These are phyloP conservation scores for Orycteropus afer DNA, from an alignment of 2,113 vertebrate species.

Conservation along the genomic window DNA sequence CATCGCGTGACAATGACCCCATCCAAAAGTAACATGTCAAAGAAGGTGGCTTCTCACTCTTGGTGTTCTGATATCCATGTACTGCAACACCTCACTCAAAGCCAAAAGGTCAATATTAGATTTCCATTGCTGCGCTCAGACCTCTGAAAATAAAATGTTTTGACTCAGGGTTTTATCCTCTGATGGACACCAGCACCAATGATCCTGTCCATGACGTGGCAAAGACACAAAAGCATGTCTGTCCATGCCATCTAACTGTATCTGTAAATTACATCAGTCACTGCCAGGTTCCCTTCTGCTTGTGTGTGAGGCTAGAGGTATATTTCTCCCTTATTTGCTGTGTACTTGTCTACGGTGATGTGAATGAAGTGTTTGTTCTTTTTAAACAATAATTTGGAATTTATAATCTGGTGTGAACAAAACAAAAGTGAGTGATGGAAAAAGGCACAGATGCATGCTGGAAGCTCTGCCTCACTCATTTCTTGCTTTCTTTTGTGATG, in stretches of 20 bases:
- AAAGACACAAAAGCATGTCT: constrained; percentile 77
- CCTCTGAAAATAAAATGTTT: constrained; percentile 76
- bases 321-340: background rate
- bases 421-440: background rate
- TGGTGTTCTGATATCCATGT: background rate
- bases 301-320: background rate
- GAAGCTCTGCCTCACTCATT: background rate
- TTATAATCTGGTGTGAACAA: background rate
- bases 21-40: constrained; percentile 23
- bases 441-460: background rate
- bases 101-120: background rate
- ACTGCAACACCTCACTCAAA: background rate
- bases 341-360: background rate
- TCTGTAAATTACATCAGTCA: constrained; percentile 48
- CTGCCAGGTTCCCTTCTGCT: background rate
- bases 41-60: background rate
- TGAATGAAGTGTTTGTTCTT: background rate
- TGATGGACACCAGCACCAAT: constrained; percentile 62
- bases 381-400: background rate
- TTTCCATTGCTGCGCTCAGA: constrained; percentile 3
- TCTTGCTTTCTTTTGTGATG: background rate
- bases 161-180: constrained; percentile 65
- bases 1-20: background rate
- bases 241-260: constrained; percentile 33
- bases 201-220: constrained; percentile 69